phyloP scores from a whole-genome alignment of 2,797 vertebrate genomes.

The Okamejei kenojei region DNA sequence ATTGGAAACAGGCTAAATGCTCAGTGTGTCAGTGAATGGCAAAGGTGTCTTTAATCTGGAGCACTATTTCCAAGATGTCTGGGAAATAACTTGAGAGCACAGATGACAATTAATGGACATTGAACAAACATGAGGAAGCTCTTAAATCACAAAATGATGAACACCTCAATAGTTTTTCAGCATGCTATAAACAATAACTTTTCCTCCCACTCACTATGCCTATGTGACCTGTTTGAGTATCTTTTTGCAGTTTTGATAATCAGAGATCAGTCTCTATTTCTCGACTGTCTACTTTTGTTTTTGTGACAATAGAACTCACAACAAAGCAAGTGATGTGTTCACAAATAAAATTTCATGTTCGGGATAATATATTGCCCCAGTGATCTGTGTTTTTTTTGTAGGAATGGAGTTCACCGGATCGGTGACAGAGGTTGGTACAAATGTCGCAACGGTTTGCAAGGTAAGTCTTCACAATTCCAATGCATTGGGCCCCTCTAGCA shows the following conservation, averaged over 20 bases:
- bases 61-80: neutral
- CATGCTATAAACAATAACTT: neutral
- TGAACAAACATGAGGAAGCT: neutral
- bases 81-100: neutral
- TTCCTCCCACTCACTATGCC: no score
- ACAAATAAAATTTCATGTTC: neutral
- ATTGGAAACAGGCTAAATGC: neutral
- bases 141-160: neutral
- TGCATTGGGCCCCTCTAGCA: neutral
- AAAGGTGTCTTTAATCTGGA: neutral
- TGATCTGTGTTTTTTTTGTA: neutral
- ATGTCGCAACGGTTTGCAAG: neutral
- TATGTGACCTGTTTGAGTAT: neutral
- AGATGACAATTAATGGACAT: neutral
- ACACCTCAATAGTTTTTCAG: neutral
- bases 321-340: neutral
- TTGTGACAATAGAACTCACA: neutral
- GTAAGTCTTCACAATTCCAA: neutral
- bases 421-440: slow-evolving; percentile 11
- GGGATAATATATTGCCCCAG: no score
- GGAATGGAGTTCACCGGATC: slow-evolving; percentile 24
- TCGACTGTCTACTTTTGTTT: neutral
- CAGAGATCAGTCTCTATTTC: neutral
- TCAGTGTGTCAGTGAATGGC: neutral
- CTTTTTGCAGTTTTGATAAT: neutral